Evolutionary conservation across 2,113 vertebrate species (phyloP).

Genomic region (Dinomys branickii): DNA sequence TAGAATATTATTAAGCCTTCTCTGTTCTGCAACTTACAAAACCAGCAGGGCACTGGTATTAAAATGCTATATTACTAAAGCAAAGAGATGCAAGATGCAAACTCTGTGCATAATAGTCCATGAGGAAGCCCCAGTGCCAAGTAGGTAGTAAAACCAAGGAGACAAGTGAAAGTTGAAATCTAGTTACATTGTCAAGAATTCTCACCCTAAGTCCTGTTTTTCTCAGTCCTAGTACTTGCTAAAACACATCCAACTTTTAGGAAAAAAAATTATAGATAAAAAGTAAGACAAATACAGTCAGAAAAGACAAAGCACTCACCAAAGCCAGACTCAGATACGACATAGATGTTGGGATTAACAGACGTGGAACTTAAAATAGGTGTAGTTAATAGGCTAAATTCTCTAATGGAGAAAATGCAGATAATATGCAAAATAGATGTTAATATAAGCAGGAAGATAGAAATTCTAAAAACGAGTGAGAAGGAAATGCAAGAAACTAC

Average conservation of each 20-base stretch:
- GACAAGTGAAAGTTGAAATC: not conserved
- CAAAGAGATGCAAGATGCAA: not conserved
- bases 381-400: not conserved
- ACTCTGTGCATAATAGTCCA: accelerated
- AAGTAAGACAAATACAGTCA: not conserved
- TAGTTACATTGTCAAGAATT: not conserved
- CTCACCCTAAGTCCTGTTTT: not conserved
- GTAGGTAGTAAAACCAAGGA: not conserved
- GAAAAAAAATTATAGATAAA: not conserved
- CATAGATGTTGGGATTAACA: not conserved
- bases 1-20: not conserved
- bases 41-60: not conserved
- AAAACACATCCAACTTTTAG: not conserved
- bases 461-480: not conserved
- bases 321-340: not conserved
- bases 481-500: not conserved
- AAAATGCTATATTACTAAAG: not conserved
- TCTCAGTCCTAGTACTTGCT: not conserved
- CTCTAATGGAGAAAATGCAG: not conserved
- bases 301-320: not conserved
- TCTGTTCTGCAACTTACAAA: not conserved
- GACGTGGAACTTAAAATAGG: not conserved
- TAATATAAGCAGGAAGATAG: not conserved
- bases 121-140: not conserved
- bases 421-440: not conserved